Percentiles rank a stretch among this genome's conserved stretches.
These are phyloP conservation scores for Darwinula stevensoni DNA, from an alignment of 2,888 invertebrate species.

Conservation along the genomic window DNA sequence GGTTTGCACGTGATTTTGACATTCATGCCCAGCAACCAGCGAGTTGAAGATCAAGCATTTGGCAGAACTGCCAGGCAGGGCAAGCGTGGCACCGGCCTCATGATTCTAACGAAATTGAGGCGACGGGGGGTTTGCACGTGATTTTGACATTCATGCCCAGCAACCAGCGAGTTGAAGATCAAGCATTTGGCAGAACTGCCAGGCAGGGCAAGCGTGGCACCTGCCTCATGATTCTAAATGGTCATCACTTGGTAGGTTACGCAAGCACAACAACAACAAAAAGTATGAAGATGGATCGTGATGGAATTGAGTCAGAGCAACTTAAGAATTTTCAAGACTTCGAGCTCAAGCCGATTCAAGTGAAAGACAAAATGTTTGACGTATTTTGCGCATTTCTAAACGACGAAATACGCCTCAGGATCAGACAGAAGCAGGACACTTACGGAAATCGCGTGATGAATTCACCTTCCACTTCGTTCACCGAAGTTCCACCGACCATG, in stretches of 20 bases:
- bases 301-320: not conserved
- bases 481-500: too few species aligned
- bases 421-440: not conserved
- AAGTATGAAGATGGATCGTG: not conserved
- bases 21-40: conserved; percentile 10
- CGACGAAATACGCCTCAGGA: not conserved
- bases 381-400: not conserved
- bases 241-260: too few species aligned
- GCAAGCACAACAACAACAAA: not conserved
- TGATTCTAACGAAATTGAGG: too few species aligned
- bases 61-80: conserved; percentile 10
- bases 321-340: not conserved
- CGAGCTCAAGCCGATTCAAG: conserved; percentile 1
- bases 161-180: not conserved
- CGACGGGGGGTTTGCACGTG: too few species aligned
- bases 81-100: conserved; percentile 8
- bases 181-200: too few species aligned
- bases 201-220: too few species aligned
- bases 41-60: conserved; percentile 11
- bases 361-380: not conserved
- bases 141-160: too few species aligned
- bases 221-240: too few species aligned
- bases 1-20: conserved; percentile 10
- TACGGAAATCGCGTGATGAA: too few species aligned
- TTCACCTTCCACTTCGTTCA: too few species aligned